A percentile compares a stretch with the other conserved stretches of the same genome.
Evolutionary conservation across 2,888 invertebrate genomes (phyloP).

Genomic region (Sinodicranocentrus sp.): DNA sequence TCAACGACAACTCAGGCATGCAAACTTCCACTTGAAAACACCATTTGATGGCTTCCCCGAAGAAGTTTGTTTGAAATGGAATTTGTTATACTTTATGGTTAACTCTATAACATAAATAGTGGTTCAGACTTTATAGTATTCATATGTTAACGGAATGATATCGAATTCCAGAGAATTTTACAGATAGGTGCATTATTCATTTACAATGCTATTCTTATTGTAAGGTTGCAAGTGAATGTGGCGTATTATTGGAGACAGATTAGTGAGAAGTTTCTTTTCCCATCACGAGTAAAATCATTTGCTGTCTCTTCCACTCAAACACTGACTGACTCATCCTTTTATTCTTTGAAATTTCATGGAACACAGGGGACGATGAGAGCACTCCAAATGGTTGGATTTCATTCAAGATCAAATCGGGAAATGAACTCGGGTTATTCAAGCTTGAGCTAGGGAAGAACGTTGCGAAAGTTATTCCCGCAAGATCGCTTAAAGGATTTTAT

Average conservation of each 20-base stretch:
- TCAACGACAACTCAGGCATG: neutral
- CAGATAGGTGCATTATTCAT: no score
- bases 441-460: constrained; percentile 79
- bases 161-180: no score
- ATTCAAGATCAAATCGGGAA: constrained; percentile 86
- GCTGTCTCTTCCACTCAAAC: neutral
- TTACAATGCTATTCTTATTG: no score
- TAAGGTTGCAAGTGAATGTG: neutral
- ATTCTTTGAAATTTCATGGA: constrained; percentile 12
- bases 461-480: constrained; percentile 86
- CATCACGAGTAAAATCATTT: constrained; percentile 3
- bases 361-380: constrained; percentile 84
- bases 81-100: neutral
- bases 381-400: constrained; percentile 89
- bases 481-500: constrained; percentile 87
- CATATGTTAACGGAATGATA: no score
- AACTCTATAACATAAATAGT: no score
- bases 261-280: constrained; percentile 26
- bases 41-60: constrained; percentile 1
- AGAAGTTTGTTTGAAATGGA: constrained; percentile 4
- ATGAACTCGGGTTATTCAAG: constrained; percentile 82
- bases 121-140: no score
- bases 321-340: constrained; percentile 33
- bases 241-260: neutral
- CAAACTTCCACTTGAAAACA: constrained; percentile 11